Evolutionary conservation across 2,113 vertebrate genomes (phyloP).

Genomic region (Mugil cephalus): DNA sequence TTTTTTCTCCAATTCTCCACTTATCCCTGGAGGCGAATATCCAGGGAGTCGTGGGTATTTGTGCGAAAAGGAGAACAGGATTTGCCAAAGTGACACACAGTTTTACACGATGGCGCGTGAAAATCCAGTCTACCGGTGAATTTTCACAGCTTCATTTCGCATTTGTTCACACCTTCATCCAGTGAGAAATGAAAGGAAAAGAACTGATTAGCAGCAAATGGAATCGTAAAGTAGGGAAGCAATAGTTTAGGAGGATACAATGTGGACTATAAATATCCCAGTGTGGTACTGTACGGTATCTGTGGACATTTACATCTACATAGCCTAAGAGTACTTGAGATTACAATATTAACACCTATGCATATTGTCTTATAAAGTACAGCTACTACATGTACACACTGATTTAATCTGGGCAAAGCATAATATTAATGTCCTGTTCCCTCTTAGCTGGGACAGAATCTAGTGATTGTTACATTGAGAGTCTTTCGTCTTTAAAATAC

Average conservation of each 20-base stretch:
- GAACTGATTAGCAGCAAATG: constrained; percentile 36
- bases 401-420: constrained; percentile 55
- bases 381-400: constrained; percentile 69
- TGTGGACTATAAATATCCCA: constrained; percentile 50
- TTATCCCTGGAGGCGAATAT: not conserved
- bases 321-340: constrained; percentile 72
- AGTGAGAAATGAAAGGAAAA: constrained; percentile 11
- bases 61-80: not conserved
- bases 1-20: too few species aligned
- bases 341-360: constrained; percentile 74
- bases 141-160: constrained; percentile 39
- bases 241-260: constrained; percentile 34
- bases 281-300: constrained; percentile 39
- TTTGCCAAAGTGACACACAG: constrained; percentile 18
- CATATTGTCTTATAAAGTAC: constrained; percentile 80
- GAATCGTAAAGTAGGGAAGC: constrained; percentile 50
- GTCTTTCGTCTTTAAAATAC: constrained; percentile 74
- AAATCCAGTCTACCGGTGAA: constrained; percentile 6
- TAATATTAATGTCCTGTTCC: constrained; percentile 37
- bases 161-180: constrained; percentile 3
- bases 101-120: constrained; percentile 2
- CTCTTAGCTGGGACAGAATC: constrained; percentile 42
- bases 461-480: constrained; percentile 71
- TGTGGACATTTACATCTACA: constrained; percentile 70
- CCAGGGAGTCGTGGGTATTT: not conserved